Percentiles rank a stretch among this genome's conserved stretches.
Evolutionary conservation across 2,797 vertebrate genomes (phyloP).

Genomic region (Masticophis lateralis): DNA sequence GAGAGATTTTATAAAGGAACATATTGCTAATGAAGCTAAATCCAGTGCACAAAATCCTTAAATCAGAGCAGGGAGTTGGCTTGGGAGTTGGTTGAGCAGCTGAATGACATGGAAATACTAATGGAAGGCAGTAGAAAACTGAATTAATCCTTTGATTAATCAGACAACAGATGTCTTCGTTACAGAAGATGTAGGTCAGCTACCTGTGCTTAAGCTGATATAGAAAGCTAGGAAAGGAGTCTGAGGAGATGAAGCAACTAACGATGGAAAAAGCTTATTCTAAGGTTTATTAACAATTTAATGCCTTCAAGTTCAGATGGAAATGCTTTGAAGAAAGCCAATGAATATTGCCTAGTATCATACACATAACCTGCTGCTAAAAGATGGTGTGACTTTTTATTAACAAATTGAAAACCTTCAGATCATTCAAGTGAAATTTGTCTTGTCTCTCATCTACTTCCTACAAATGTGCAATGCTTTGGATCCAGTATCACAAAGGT

Average conservation of each 20-base stretch:
- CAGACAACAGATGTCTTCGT: not conserved
- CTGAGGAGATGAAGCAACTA: not conserved
- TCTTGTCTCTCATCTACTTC: not conserved
- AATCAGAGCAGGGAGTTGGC: not conserved
- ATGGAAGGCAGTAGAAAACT: conserved; percentile 16
- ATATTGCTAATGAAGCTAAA: not conserved
- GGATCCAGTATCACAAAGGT: not conserved
- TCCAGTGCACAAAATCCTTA: not conserved
- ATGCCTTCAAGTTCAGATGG: not conserved
- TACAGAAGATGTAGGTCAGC: not conserved
- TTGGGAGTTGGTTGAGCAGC: not conserved
- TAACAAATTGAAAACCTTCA: not conserved
- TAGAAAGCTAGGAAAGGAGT: not conserved
- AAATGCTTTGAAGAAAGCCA: not conserved
- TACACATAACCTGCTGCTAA: not conserved
- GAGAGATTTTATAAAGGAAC: not conserved
- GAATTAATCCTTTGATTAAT: not conserved
- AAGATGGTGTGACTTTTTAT: not conserved
- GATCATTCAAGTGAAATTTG: not conserved
- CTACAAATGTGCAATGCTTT: not conserved
- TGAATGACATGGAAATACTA: conserved; percentile 15
- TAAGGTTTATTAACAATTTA: not conserved
- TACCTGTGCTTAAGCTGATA: not conserved
- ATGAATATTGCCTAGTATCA: not conserved
- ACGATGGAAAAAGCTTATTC: not conserved